These are phyloP conservation scores for Acanthopagrus latus DNA, from an alignment of 2,797 vertebrate species.

Conservation along the genomic window DNA sequence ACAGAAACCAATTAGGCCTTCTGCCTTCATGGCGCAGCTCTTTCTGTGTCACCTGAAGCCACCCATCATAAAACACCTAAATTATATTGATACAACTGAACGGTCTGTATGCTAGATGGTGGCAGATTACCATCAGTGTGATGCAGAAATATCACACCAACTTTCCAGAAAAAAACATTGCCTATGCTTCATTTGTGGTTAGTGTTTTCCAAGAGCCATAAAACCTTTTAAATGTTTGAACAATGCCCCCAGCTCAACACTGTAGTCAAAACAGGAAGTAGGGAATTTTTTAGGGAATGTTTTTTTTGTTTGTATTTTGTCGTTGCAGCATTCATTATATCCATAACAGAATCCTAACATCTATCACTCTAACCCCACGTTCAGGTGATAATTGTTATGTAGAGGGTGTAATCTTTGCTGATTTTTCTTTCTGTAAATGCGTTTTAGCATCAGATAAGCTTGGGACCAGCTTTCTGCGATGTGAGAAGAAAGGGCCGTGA, in stretches of 20 bases:
- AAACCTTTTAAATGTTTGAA: background rate
- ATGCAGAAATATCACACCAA: background rate
- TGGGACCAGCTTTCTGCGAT: background rate
- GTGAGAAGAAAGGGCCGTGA: conserved; percentile 21
- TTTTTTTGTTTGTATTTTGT: background rate
- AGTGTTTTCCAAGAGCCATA: background rate
- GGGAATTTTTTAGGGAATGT: too few species aligned
- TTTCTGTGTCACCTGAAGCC: background rate
- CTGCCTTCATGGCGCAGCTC: background rate
- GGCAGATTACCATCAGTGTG: background rate
- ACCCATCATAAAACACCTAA: background rate
- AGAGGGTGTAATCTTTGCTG: background rate
- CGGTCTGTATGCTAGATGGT: background rate
- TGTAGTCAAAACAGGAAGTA: conserved; percentile 6
- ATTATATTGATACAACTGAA: background rate
- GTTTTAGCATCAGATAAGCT: conserved; percentile 14
- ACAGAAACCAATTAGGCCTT: background rate
- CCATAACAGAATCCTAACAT: background rate
- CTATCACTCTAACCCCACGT: background rate
- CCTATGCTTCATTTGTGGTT: background rate
- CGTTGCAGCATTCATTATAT: background rate
- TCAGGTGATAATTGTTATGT: background rate
- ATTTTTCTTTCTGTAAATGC: background rate
- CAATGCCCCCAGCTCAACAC: background rate
- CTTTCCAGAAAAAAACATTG: background rate